A percentile compares a stretch with the other conserved stretches of the same genome.
Evolutionary conservation across 2,113 vertebrate species (phyloP).

Genomic region (Hydrochoerus hydrochaeris): DNA sequence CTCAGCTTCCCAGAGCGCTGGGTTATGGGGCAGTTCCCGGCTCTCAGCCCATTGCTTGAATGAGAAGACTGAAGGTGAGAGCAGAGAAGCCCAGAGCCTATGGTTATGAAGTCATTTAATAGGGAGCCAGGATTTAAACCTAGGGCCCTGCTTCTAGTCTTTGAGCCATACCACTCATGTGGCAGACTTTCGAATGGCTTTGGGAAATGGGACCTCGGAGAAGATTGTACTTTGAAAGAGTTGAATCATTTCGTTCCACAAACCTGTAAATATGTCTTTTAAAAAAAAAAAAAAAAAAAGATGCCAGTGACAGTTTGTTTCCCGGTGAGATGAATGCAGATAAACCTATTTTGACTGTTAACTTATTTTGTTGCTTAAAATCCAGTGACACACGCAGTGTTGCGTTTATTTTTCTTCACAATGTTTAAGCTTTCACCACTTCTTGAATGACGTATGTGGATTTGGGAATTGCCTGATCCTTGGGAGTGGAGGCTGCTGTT

Average conservation of each 20-base stretch:
- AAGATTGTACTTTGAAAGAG: neutral
- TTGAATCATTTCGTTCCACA: slow-evolving; percentile 45
- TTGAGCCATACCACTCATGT: neutral
- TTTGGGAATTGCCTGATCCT: slow-evolving; percentile 69
- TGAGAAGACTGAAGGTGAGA: neutral
- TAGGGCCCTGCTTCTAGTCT: neutral
- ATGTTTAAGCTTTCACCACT: slow-evolving; percentile 72
- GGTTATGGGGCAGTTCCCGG: neutral
- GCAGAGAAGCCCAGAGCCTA: neutral
- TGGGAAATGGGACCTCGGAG: neutral
- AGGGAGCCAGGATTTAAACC: neutral
- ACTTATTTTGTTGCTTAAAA: slow-evolving; percentile 66
- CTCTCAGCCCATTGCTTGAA: neutral
- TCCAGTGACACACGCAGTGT: slow-evolving; percentile 49
- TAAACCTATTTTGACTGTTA: slow-evolving; percentile 80
- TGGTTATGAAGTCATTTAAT: neutral
- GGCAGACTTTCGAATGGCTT: slow-evolving; percentile 43
- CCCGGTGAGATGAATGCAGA: slow-evolving; percentile 65
- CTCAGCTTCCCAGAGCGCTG: neutral
- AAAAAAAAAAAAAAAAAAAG: slow-evolving; percentile 24
- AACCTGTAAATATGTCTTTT: slow-evolving; percentile 65
- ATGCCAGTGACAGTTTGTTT: slow-evolving; percentile 63
- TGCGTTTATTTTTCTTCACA: slow-evolving; percentile 76
- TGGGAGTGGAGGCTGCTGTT: accelerated
- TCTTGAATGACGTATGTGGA: slow-evolving; percentile 75